Evolutionary conservation across 2,113 vertebrate genomes (phyloP), one percentile per base, ranked within the genome.

Genomic region (Notothenia coriiceps): DNA sequence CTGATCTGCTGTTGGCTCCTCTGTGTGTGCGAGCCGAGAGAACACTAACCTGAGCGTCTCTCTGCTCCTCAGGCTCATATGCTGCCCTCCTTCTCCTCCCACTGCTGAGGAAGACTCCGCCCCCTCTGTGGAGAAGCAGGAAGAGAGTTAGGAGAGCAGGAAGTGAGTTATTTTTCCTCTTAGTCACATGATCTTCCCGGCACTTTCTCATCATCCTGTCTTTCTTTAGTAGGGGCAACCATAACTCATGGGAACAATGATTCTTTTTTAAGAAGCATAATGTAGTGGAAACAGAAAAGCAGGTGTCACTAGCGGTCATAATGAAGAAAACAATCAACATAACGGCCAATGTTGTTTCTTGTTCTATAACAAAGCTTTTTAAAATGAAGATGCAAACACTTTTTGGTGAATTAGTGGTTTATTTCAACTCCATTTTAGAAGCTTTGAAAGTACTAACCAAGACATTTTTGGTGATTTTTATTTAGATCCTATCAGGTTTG

Each of bases 61-160:
- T 68, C 61, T 61, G 44, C 77, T 85, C 50, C 74, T 79, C 20
- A 20, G 56, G 13, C 71, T 82, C n/a, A 73, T 70, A 77, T 46
- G 22, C 59, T 69, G 50, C 22, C 71, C 69, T 70, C 51, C 29
- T 2, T 25, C 79, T 78, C 78, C 87, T 71, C 84, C 82, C 22
- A 62, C 83, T 63, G 56, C 84, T 46, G 60, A 65, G 72, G 47
- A 57, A 70, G 60, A 66, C 86, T 80, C 89, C 89, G 3, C 89
- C 85, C 83, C 60, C 79, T 76, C 65, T 56, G 49, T 12, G 15
- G 0, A 33, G 60, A 57, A 59, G 60, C 75, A 79, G 79, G 80
- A 89, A 82, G 55, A 80, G 59, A 73, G 20, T 25, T 29, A 43
- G 71, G 75, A 69, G 67, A 76, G 78, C 85, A 90, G 92, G 88